These are phyloP conservation scores for Xiphophorus hellerii DNA, from an alignment of 2,113 vertebrate genomes.

Conservation along the genomic window DNA sequence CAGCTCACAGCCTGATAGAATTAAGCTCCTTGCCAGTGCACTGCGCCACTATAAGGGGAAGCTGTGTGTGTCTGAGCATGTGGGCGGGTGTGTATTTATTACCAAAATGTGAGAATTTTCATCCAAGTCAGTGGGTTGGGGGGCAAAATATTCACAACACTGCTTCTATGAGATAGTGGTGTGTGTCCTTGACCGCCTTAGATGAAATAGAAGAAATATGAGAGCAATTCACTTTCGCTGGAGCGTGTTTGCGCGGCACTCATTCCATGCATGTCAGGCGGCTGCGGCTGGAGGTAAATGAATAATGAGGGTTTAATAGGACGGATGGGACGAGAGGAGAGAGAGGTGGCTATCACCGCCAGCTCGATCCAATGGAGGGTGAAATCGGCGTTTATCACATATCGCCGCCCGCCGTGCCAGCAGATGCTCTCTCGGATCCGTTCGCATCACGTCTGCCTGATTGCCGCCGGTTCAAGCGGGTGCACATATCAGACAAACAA, in stretches of 20 bases:
- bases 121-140: conserved; percentile 5
- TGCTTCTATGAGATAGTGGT: conserved; percentile 24
- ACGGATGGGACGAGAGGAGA: conserved; percentile 49
- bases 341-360: conserved; percentile 62
- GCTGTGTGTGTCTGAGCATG: conserved; percentile 23
- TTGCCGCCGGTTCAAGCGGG: conserved; percentile 58
- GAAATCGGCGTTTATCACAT: conserved; percentile 75
- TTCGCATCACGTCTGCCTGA: conserved; percentile 60
- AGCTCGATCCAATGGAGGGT: conserved; percentile 70
- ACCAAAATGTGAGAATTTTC: conserved; percentile 27
- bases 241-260: conserved; percentile 15
- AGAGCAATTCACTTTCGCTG: conserved; percentile 23
- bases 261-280: conserved; percentile 48
- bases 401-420: conserved; percentile 60
- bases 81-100: conserved; percentile 17
- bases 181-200: conserved; percentile 50
- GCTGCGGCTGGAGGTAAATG: conserved; percentile 68
- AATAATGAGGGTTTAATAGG: conserved; percentile 74
- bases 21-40: conserved; percentile 74
- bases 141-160: conserved; percentile 35
- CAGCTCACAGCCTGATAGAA: conserved; percentile 76
- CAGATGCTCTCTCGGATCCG: conserved; percentile 63
- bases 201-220: conserved; percentile 37
- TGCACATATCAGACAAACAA: conserved; percentile 64
- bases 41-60: conserved; percentile 35